A percentile compares a stretch with the other conserved stretches of the same genome.
phyloP scores from a whole-genome alignment of 2,888 invertebrate genomes.

The Pomacea canaliculata region DNA sequence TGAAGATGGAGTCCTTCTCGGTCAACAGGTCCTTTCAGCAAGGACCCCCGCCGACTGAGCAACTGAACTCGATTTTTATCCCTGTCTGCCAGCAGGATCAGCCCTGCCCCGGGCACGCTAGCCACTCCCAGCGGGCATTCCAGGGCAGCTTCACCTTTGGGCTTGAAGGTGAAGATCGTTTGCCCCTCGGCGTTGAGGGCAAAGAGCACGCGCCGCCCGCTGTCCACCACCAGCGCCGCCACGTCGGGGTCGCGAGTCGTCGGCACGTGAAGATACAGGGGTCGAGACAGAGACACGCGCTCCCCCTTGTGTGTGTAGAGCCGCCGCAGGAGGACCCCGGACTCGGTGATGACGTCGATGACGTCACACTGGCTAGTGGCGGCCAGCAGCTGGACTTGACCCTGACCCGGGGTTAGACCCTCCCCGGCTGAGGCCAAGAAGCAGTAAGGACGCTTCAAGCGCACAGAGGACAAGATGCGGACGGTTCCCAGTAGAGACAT shows the following conservation, averaged over 20 bases:
- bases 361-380: slow-evolving; percentile 34
- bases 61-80: slow-evolving; percentile 30
- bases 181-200: slow-evolving; percentile 24
- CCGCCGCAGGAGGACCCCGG: slow-evolving; percentile 20
- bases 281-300: slow-evolving; percentile 26
- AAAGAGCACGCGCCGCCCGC: slow-evolving; percentile 29
- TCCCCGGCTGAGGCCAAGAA: slow-evolving; percentile 27
- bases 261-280: slow-evolving; percentile 31
- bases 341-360: slow-evolving; percentile 32
- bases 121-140: slow-evolving; percentile 37
- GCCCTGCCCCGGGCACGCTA: slow-evolving; percentile 11
- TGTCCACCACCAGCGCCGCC: slow-evolving; percentile 32
- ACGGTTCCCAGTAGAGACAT: slow-evolving; percentile 33
- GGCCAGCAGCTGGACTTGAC: slow-evolving; percentile 21
- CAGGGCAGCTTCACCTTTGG: slow-evolving; percentile 20
- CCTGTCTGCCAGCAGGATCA: slow-evolving; percentile 31
- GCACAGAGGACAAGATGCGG: slow-evolving; percentile 25
- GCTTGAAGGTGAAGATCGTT: slow-evolving; percentile 29
- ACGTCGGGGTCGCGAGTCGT: slow-evolving; percentile 5
- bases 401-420: slow-evolving; percentile 17
- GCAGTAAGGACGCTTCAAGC: slow-evolving; percentile 26
- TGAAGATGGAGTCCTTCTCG: slow-evolving; percentile 26
- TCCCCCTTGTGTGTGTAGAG: slow-evolving; percentile 32
- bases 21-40: slow-evolving; percentile 22
- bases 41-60: slow-evolving; percentile 21